These are phyloP conservation scores for Plusia festucae DNA, from an alignment of 2,888 invertebrate genomes.

Conservation along the genomic window DNA sequence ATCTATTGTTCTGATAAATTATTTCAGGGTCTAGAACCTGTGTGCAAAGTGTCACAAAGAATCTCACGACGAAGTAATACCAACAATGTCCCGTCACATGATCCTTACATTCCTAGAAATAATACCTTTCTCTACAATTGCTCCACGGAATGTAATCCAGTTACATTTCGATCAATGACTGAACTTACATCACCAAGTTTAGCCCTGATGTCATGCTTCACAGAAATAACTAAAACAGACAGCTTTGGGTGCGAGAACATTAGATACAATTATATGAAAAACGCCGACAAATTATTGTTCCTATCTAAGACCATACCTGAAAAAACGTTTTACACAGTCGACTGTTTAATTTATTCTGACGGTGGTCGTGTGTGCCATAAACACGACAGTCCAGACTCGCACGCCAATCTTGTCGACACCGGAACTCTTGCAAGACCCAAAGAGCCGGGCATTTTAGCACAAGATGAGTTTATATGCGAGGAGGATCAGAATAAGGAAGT, in stretches of 20 bases:
- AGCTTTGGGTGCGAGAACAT: slow-evolving; percentile 72
- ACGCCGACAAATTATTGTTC: slow-evolving; percentile 79
- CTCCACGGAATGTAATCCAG: slow-evolving; percentile 67
- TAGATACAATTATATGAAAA: slow-evolving; percentile 77
- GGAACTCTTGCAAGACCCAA: slow-evolving; percentile 76
- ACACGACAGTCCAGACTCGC: slow-evolving; percentile 70
- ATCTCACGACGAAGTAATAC: slow-evolving; percentile 59
- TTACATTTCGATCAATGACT: slow-evolving; percentile 70
- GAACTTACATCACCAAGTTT: slow-evolving; percentile 69
- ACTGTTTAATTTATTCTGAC: slow-evolving; percentile 80
- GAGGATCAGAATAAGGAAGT: slow-evolving; percentile 66
- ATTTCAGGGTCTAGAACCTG: slow-evolving; percentile 72
- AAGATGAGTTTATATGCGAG: slow-evolving; percentile 83
- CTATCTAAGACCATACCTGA: slow-evolving; percentile 69
- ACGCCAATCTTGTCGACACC: slow-evolving; percentile 74
- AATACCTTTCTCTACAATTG: slow-evolving; percentile 74
- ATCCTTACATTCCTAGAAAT: slow-evolving; percentile 79
- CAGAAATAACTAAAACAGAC: slow-evolving; percentile 47
- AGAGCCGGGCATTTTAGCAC: slow-evolving; percentile 73
- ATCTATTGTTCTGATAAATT: slow-evolving; percentile 15
- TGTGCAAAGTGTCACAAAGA: slow-evolving; percentile 66
- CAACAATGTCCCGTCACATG: slow-evolving; percentile 71
- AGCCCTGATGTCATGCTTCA: slow-evolving; percentile 71
- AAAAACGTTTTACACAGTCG: slow-evolving; percentile 77
- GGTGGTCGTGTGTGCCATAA: slow-evolving; percentile 79